phyloP scores from a whole-genome alignment of 2,888 invertebrate genomes.

The Mythimna pallens region DNA sequence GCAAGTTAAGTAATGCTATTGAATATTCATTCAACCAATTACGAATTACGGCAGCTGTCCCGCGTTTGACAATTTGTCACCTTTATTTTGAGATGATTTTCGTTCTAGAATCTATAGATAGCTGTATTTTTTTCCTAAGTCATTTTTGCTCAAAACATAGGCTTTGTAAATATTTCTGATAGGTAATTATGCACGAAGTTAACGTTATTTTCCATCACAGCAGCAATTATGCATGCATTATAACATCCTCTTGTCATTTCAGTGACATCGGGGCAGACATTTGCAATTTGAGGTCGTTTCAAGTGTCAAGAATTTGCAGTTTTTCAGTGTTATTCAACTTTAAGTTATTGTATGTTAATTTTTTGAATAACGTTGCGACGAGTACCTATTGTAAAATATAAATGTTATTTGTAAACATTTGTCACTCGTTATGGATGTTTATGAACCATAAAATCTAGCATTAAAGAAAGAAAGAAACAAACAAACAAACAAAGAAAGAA shows the following conservation, averaged over 20 bases:
- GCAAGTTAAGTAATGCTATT: no score
- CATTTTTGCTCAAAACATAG: not conserved
- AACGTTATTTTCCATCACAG: not conserved
- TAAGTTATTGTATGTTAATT: conserved; percentile 31
- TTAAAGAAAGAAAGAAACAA: no score
- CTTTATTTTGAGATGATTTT: no score
- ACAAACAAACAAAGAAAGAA: no score
- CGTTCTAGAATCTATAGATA: no score
- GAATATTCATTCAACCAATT: no score
- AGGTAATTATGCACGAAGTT: not conserved
- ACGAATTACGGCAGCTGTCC: no score
- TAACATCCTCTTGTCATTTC: conserved; percentile 3
- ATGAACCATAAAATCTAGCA: no score
- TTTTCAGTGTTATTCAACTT: conserved; percentile 17
- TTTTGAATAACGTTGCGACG: not conserved
- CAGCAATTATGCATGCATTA: conserved; percentile 6
- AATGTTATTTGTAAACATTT: no score
- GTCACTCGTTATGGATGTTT: no score
- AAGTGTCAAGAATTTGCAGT: conserved; percentile 10
- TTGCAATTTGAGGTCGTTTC: conserved; percentile 9
- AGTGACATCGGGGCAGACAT: conserved; percentile 5
- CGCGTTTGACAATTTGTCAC: no score
- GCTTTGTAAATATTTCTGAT: not conserved
- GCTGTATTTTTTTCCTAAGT: not conserved
- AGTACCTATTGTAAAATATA: no score